These are phyloP conservation scores for Bostrychus sinensis DNA, from an alignment of 2,113 vertebrate genomes.

Conservation along the genomic window DNA sequence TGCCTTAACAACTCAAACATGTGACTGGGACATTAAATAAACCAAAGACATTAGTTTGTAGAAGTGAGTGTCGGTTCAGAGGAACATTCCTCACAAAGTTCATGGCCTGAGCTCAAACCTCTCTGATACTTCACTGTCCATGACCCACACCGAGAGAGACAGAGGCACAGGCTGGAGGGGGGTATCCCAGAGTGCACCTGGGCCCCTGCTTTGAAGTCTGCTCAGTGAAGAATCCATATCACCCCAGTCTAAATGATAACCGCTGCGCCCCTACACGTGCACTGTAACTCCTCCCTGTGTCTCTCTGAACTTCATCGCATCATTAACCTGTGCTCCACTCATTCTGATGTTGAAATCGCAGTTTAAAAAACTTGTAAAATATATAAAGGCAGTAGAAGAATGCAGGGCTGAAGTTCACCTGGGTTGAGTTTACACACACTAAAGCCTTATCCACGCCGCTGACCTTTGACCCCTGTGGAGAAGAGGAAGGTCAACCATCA, in stretches of 20 bases:
- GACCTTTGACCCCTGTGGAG: conserved; percentile 1
- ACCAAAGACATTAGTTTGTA: background rate
- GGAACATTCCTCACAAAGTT: conserved; percentile 19
- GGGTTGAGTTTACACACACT: conserved; percentile 16
- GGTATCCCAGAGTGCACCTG: conserved; percentile 23
- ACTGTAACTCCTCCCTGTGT: background rate
- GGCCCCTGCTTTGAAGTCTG: conserved; percentile 52
- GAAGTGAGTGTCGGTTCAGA: background rate
- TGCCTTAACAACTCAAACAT: too few species aligned
- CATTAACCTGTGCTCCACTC: conserved; percentile 5
- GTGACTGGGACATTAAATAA: background rate
- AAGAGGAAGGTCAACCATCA: background rate
- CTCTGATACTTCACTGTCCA: conserved; percentile 38
- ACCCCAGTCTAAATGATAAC: conserved; percentile 9
- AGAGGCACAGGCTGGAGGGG: background rate
- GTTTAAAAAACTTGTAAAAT: conserved; percentile 4
- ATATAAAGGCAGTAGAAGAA: background rate
- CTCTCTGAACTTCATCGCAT: background rate
- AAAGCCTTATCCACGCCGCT: background rate
- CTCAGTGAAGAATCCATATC: conserved; percentile 24
- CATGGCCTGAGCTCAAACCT: conserved; percentile 24
- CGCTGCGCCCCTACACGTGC: background rate
- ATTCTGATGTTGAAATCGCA: conserved; percentile 6
- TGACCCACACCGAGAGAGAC: conserved; percentile 22
- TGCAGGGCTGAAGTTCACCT: conserved; percentile 12